Evolutionary conservation across 2,113 vertebrate genomes (phyloP).

Genomic region (Castor canadensis): DNA sequence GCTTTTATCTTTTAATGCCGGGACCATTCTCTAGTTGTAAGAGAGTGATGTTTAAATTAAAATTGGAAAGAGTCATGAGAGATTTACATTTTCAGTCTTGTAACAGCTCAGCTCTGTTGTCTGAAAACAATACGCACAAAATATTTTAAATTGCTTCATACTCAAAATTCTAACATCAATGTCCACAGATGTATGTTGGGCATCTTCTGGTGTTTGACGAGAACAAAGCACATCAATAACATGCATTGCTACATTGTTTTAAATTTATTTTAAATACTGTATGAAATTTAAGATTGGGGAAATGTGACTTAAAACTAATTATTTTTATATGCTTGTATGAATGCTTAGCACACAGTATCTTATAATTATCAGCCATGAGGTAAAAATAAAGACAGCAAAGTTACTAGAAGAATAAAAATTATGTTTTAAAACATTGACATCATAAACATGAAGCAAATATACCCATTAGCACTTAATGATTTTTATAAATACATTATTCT

Average conservation of each 20-base stretch:
- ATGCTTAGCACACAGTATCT: neutral
- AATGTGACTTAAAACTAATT: constrained; percentile 10
- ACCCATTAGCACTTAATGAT: constrained; percentile 88
- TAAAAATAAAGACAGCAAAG: constrained; percentile 76
- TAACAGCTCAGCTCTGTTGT: constrained; percentile 16
- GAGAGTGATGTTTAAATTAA: constrained; percentile 45
- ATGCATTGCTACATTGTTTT: neutral
- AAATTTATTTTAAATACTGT: neutral
- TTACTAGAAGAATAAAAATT: constrained; percentile 65
- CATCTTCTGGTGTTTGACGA: neutral
- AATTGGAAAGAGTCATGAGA: constrained; percentile 38
- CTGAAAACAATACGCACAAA: constrained; percentile 31
- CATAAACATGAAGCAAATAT: constrained; percentile 79
- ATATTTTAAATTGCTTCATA: neutral
- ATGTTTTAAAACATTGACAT: constrained; percentile 80
- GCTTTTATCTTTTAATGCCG: constrained; percentile 5
- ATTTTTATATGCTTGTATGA: neutral
- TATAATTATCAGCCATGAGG: neutral
- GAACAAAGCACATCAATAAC: constrained; percentile 5
- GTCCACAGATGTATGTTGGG: neutral
- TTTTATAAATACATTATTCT: constrained; percentile 90
- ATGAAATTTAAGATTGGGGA: constrained; percentile 12
- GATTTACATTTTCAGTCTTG: constrained; percentile 8
- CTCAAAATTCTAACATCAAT: constrained; percentile 14
- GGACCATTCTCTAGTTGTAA: neutral